These are phyloP conservation scores for Streptopelia turtur DNA, from an alignment of 2,797 vertebrate species.

Conservation along the genomic window DNA sequence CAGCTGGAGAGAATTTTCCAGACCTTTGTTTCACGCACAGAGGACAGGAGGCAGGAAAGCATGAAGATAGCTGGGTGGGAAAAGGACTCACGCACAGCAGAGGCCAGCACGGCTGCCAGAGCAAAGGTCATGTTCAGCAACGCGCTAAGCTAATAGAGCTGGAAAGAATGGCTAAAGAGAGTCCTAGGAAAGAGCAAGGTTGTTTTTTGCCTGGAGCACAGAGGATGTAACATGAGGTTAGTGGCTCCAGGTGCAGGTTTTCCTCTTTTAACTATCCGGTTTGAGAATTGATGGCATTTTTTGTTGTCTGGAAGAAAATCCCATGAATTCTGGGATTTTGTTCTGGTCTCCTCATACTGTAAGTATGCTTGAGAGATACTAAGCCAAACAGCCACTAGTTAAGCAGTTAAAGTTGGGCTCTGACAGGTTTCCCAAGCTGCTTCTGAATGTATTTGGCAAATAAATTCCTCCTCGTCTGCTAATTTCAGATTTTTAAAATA, in stretches of 20 bases:
- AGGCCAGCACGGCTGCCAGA: fast-evolving
- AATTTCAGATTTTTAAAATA: slow-evolving; percentile 69
- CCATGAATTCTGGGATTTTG: not conserved
- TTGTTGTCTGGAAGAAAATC: slow-evolving; percentile 21
- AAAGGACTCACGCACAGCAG: not conserved
- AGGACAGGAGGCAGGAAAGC: not conserved
- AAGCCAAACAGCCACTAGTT: slow-evolving; percentile 47
- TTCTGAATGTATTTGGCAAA: slow-evolving; percentile 61
- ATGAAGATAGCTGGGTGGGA: not conserved
- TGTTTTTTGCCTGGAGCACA: not conserved
- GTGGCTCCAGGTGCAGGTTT: not conserved
- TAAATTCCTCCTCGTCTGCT: slow-evolving; percentile 68
- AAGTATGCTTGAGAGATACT: slow-evolving; percentile 37
- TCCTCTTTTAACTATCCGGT: not conserved
- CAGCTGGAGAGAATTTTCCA: slow-evolving; percentile 37
- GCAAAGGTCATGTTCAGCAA: slow-evolving; percentile 14
- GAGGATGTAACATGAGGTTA: not conserved
- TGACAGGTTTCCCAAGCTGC: slow-evolving; percentile 65
- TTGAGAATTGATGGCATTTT: not conserved
- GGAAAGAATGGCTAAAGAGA: not conserved
- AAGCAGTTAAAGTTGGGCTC: slow-evolving; percentile 52
- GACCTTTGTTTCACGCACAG: not conserved
- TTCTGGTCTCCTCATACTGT: not conserved
- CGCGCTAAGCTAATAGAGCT: not conserved
- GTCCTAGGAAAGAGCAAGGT: not conserved